Base-by-base conservation (phyloP, 2,888 invertebrate genomes). In the Bombylius major region DNA sequence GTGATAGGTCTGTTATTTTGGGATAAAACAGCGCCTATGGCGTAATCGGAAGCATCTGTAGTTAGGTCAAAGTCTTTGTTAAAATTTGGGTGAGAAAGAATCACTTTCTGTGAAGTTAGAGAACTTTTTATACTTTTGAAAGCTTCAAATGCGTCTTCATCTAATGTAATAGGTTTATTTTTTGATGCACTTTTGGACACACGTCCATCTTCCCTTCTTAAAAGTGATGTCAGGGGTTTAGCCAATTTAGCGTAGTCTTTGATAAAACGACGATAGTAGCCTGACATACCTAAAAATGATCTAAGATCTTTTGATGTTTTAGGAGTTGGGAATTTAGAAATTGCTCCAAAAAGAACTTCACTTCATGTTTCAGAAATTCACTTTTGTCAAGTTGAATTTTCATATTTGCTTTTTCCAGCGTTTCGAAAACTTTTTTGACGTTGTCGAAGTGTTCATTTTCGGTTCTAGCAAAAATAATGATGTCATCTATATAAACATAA, bases 1-100 rank as follows among this genome's bases (percentile, higher is more conserved):
- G 64, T 65, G 11, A 70, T 61, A 1, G 66, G 67, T 48, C 60
- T 55, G 56, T 62, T 59, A 13, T 59, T 63, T 60, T 69, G 68
- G 1, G 60, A 59, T 12, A 69, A 50, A 3, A 70, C 65, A 5
- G 59, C 64, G 1, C 67, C 68, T 3, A 67, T 54, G 3, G 67
- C 68, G 44, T 49, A 59, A 39, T 66, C 57, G 13, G 64, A 63
- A 1, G 69, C 69, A 54, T 70, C 68, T 4, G n/a, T n/a, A n/a
- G n/a, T n/a, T n/a, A n/a, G n/a, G 68, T 44, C 54, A 50, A n/a
- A 56, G 46, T 45, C 53, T 51, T 50, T 54, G 3, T 51, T 34
- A 42, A 54, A 60, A 42, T 60, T 47, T 8, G 59, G 59, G n/a
- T 57, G 51, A n/a, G 51, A 51, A 42, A 60, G 53, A 23, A 58